Conservation (phyloP, 2,888 invertebrate genomes). For the Metalampra italica region DNA sequence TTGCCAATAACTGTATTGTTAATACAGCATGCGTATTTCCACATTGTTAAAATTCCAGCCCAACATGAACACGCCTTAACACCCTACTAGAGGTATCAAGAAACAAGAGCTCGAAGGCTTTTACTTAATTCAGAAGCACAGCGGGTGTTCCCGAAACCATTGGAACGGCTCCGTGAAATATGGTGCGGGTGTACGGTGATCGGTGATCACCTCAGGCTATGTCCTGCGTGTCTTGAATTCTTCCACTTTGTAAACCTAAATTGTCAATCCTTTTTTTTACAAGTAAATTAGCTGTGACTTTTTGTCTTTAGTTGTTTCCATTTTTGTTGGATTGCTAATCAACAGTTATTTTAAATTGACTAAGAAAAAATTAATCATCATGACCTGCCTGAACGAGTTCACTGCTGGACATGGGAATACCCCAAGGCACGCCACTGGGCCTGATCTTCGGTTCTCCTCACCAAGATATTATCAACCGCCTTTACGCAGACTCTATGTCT, state of each 20-base stretch:
- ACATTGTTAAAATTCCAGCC: too few relatives aligned
- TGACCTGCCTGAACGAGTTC: too few relatives aligned
- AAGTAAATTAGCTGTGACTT: conserved; percentile 32
- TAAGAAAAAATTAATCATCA: too few relatives aligned
- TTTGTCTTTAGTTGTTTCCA: conserved; percentile 10
- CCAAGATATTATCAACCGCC: too few relatives aligned
- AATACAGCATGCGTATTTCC: too few relatives aligned
- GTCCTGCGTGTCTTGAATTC: conserved; percentile 67
- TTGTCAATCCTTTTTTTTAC: conserved; percentile 26
- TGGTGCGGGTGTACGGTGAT: conserved; percentile 51
- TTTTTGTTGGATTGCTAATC: conserved; percentile 3
- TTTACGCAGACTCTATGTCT: too few relatives aligned
- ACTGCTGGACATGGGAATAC: too few relatives aligned
- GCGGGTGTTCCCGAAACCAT: conserved; percentile 81
- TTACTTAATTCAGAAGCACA: conserved; percentile 86
- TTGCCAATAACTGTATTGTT: too few relatives aligned
- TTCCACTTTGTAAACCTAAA: conserved; percentile 42
- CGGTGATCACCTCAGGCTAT: conserved; percentile 60
- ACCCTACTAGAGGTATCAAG: conserved; percentile 66
- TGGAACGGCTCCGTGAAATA: conserved; percentile 69
- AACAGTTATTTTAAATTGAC: neutral
- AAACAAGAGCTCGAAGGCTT: conserved; percentile 84
- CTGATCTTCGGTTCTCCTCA: too few relatives aligned
- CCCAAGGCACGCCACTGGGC: too few relatives aligned
- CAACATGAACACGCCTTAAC: conserved; percentile 33